Evolutionary conservation across 2,797 vertebrate species (phyloP), one percentile per base, ranked within the genome.

Genomic region (Anomalospiza imberbis): DNA sequence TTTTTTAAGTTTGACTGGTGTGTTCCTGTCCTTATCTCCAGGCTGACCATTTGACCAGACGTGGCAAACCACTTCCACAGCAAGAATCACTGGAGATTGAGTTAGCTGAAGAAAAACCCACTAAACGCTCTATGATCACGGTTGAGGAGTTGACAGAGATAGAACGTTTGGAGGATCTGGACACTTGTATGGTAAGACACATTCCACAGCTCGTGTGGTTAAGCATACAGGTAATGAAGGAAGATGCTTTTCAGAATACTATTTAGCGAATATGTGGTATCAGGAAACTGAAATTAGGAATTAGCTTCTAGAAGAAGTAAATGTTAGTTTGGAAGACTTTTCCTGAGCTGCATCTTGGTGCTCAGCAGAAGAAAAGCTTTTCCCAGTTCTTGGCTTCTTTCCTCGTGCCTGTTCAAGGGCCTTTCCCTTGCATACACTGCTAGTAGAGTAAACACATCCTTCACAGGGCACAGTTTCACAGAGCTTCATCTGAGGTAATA

Each of bases 101-200:
- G 42, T 95, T 98, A 67, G 97, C 98, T 3, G 99, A 99, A 78
- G 99, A 99, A 93, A 99, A 98, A 90, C 97, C 98, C 61, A 92
- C 97, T 8, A 99, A 99, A 93, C 98, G 98, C 73, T 97, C 98
- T 1, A 86, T 98, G 11, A 86, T 98, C 63, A 97, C 95, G 0
- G 96, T 97, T 13, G 98, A 98, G 28, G 99, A 99, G 84, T 67
- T 99, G 47, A 98, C 99, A 31, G 99, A 99, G 95, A 98, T 98
- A 28, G 99, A 99, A 95, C 98, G 98, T 84, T 96, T 99, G 83
- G 99, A 99, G 32, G 99, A 99, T 67, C 97, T 99, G 80, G 99
- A 99, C 88, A 98, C 99, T 4, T 99, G 99, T 97, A 99, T 99
- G 99, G 99, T 99, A 97, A 97, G 98, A 82, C 68, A 50, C 61